A percentile compares a stretch with the other conserved stretches of the same genome.
phyloP scores from a whole-genome alignment of 2,113 vertebrate genomes.

The Fregetta grallaria region DNA sequence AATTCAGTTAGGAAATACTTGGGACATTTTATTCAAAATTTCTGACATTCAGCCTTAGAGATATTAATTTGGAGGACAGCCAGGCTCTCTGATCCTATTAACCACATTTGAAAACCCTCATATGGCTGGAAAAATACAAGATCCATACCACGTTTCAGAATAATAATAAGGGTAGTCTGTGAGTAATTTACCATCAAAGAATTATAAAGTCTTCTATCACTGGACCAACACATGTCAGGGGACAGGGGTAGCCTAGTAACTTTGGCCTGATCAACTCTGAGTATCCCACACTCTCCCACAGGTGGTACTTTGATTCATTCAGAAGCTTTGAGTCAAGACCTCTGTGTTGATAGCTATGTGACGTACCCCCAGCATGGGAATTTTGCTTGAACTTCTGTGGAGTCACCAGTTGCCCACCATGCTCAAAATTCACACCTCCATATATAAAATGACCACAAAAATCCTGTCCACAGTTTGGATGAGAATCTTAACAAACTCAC shows the following conservation, averaged over 20 bases:
- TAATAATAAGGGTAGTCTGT: neutral
- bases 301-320: neutral
- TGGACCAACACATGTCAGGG: accelerated
- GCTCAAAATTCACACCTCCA: neutral
- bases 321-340: neutral
- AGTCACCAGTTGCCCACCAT: neutral
- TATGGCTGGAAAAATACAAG: neutral
- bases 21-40: conserved; percentile 8
- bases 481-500: neutral
- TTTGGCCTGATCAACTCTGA: neutral
- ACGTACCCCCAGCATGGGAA: neutral
- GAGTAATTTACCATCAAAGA: neutral
- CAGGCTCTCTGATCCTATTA: conserved; percentile 36
- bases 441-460: neutral
- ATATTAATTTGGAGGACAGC: conserved; percentile 12
- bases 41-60: conserved; percentile 9
- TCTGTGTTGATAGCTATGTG: neutral
- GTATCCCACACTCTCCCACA: neutral
- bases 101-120: neutral
- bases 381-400: neutral
- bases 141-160: neutral
- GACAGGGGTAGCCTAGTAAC: neutral
- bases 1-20: neutral
- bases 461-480: neutral
- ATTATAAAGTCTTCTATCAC: neutral